These are phyloP conservation scores for Leptopilina drosophilae DNA, from an alignment of 2,888 invertebrate species.

Conservation along the genomic window DNA sequence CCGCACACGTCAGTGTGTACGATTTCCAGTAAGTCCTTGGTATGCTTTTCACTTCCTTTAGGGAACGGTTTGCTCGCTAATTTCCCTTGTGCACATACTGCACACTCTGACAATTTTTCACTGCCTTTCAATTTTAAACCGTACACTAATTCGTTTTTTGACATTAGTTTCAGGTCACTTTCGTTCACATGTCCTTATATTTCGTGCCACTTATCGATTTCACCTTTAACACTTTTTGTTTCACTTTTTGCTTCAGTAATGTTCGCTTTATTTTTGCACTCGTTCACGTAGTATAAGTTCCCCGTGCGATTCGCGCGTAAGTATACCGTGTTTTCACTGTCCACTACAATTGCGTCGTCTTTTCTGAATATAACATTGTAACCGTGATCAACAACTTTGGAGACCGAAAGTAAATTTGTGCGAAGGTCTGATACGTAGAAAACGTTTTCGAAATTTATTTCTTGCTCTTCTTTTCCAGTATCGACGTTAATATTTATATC, in stretches of 20 bases:
- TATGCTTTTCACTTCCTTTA: conserved; percentile 31
- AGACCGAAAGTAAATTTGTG: background rate
- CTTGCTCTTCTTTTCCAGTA: background rate
- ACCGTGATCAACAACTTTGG: conserved; percentile 5
- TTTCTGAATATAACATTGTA: background rate
- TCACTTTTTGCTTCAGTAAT: background rate
- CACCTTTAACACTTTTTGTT: background rate
- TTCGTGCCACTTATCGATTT: background rate
- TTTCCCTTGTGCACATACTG: conserved; percentile 47
- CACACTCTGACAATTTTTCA: conserved; percentile 46
- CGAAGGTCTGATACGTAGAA: background rate
- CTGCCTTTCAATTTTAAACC: conserved; percentile 45
- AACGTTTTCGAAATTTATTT: background rate
- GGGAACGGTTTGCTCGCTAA: conserved; percentile 43
- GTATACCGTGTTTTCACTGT: background rate
- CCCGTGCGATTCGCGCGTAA: background rate
- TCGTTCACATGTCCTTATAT: conserved; percentile 48
- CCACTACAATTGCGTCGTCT: background rate
- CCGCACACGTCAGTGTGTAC: conserved; percentile 47
- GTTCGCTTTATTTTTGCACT: background rate
- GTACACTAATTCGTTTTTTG: conserved; percentile 41
- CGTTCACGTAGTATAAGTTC: background rate
- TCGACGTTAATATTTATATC: background rate
- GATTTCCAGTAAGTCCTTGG: conserved; percentile 44
- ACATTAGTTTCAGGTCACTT: conserved; percentile 48